phyloP scores from a whole-genome alignment of 2,113 vertebrate genomes.

The Rhombomys opimus region DNA sequence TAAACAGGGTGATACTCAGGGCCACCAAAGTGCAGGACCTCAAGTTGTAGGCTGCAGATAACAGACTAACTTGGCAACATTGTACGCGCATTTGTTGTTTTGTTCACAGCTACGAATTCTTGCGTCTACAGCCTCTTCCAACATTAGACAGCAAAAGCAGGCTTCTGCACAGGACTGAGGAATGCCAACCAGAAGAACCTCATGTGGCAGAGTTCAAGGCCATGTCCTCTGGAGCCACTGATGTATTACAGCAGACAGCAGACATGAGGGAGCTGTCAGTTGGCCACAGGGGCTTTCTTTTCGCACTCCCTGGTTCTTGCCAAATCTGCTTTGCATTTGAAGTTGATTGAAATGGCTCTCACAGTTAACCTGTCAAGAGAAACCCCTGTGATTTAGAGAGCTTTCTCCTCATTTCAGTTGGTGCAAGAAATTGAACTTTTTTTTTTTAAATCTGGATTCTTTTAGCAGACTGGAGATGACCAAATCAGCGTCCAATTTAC shows the following conservation, averaged over 20 bases:
- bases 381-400: constrained; percentile 72
- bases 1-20: constrained; percentile 82
- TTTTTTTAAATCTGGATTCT: constrained; percentile 72
- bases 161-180: not conserved
- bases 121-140: constrained; percentile 47
- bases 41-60: constrained; percentile 74
- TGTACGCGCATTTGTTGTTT: not conserved
- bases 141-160: constrained; percentile 39
- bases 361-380: constrained; percentile 73
- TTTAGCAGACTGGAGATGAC: constrained; percentile 70
- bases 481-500: constrained; percentile 69
- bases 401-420: constrained; percentile 66
- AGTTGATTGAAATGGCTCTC: constrained; percentile 77
- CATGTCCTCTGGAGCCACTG: not conserved
- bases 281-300: constrained; percentile 50
- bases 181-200: constrained; percentile 13
- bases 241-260: constrained; percentile 56
- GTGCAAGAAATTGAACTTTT: constrained; percentile 43
- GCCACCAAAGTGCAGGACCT: constrained; percentile 82
- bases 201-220: constrained; percentile 52
- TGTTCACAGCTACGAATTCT: constrained; percentile 22
- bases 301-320: constrained; percentile 19
- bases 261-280: constrained; percentile 52
- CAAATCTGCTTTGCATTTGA: constrained; percentile 76
- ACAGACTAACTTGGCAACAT: constrained; percentile 47